Evolutionary conservation across 2,113 vertebrate genomes (phyloP).

Genomic region (Lasiurus cinereus): DNA sequence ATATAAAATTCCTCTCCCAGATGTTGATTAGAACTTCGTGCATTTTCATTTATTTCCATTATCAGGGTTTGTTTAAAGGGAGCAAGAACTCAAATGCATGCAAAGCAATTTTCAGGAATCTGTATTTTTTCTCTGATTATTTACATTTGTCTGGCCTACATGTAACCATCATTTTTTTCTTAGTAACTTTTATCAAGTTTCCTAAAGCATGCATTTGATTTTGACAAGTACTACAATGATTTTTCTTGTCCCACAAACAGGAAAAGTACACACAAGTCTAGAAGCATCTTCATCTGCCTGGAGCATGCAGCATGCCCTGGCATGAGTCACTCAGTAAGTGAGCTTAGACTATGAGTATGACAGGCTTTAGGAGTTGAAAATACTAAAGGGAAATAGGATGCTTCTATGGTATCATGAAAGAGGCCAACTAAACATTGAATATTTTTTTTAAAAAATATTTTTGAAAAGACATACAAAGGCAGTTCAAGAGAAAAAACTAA

Average conservation of each 20-base stretch:
- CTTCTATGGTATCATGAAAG: neutral
- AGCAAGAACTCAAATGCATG: neutral
- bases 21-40: neutral
- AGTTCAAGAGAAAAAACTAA: neutral
- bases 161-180: neutral
- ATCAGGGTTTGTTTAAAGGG: neutral
- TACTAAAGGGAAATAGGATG: neutral
- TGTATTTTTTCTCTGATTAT: neutral
- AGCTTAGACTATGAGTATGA: neutral
- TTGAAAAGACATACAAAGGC: neutral
- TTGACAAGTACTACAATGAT: neutral
- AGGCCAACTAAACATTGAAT: neutral
- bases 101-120: neutral
- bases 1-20: neutral
- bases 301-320: rapidly evolving
- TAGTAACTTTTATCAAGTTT: neutral
- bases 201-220: neutral
- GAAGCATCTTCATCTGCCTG: neutral
- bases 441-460: neutral
- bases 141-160: neutral
- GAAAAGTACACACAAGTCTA: no score
- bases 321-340: neutral
- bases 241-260: neutral
- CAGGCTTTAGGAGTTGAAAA: neutral
- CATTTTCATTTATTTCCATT: neutral